Base-by-base conservation (phyloP, 2,113 vertebrate species). In the Lepus europaeus region DNA sequence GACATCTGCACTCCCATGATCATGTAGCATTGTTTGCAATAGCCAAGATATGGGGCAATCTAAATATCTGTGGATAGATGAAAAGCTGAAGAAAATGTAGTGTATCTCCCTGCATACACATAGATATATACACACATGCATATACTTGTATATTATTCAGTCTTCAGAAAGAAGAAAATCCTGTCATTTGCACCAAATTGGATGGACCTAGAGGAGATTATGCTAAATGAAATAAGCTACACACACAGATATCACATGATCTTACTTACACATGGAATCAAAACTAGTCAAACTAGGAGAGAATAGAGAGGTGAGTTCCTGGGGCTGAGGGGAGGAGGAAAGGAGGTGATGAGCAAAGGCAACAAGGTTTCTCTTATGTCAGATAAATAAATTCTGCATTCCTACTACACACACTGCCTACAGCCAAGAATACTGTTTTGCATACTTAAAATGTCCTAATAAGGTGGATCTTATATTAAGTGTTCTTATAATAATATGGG, bases 381-480 rank as follows among this genome's bases (percentile, higher is more conserved):
- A 93, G 33, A 66, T 69, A 88, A 89, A 53, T 72, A 76, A 59
- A 81, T 69, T 94, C 61, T 84, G 13, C 51, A 77, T 53, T 77
- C 20, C 53, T 86, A 79, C 33, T 68, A 33, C n/a, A 56, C 17
- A 82, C 22, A 45, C 17, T 31, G 23, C 25, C 80, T 89, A 83
- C 36, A 83, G 31, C 51, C 74, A 59, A 19, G 53, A 76, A 74
- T 59, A 88, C 2, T 56, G 25, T 12, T 63, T 39, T 36, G n/a
- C 27, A 63, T 61, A 49, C 29, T 33, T 29, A 89, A 89, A 78
- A 36, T 68, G 29, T 68, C 13, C 87, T 53, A 89, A 78, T 19
- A 66, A 63, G 29, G 45, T 20, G 78, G 29, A 29, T 89, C 76
- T 56, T 36, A 64, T 12, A 83, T 66, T 39, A 88, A 49, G 29